phyloP scores from a whole-genome alignment of 2,888 invertebrate species.

The Corbicula japonica region DNA sequence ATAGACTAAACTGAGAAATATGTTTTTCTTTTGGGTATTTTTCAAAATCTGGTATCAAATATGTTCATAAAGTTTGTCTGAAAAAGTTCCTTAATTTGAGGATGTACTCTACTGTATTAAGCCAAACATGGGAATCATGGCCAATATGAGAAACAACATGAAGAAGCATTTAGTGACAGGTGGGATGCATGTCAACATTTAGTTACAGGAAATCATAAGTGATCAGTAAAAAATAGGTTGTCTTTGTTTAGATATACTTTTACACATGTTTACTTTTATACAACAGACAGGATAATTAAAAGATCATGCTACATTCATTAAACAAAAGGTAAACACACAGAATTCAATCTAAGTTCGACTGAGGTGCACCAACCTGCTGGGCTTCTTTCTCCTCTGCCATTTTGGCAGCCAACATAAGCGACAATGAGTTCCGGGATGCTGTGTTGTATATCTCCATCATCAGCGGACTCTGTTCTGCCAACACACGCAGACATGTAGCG shows the following conservation, averaged over 20 bases:
- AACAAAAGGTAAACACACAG: not conserved
- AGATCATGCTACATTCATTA: not conserved
- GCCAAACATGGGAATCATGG: too few species aligned
- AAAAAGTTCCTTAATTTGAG: not conserved
- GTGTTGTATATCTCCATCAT: conserved; percentile 91
- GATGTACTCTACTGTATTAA: too few species aligned
- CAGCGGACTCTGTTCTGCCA: conserved; percentile 88
- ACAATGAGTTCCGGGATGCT: conserved; percentile 92
- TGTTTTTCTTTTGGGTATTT: not conserved
- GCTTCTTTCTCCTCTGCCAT: conserved; percentile 90
- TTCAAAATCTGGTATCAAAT: not conserved
- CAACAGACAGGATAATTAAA: too few species aligned
- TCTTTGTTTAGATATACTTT: too few species aligned
- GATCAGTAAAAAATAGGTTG: too few species aligned
- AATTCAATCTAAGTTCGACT: not conserved
- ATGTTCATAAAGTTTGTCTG: not conserved
- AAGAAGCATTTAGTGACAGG: too few species aligned
- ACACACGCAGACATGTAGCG: conserved; percentile 91
- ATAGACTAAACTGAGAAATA: not conserved
- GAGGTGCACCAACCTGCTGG: conserved; percentile 87
- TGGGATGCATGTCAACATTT: too few species aligned
- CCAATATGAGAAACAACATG: too few species aligned
- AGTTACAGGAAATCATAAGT: too few species aligned
- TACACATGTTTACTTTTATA: too few species aligned
- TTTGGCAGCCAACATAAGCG: conserved; percentile 94